A percentile compares a stretch with the other conserved stretches of the same genome.
phyloP scores from a whole-genome alignment of 2,113 vertebrate species.

The Oophaga pumilio region DNA sequence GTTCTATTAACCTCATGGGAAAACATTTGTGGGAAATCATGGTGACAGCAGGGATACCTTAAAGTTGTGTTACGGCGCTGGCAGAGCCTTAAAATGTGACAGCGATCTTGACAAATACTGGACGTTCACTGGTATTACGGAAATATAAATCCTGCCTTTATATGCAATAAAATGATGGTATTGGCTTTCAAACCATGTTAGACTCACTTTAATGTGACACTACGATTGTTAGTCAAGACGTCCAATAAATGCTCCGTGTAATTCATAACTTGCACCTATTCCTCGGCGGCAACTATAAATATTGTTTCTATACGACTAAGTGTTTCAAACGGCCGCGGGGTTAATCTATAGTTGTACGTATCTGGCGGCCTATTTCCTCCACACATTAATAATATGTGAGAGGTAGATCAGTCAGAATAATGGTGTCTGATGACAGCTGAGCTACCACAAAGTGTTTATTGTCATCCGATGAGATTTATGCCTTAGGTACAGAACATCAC shows the following conservation, averaged over 20 bases:
- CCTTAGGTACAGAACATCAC: not conserved
- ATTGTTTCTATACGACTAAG: slow-evolving; percentile 41
- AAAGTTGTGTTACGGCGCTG: not conserved
- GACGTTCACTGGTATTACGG: slow-evolving; percentile 1
- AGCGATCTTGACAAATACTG: slow-evolving; percentile 16
- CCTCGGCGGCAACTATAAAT: slow-evolving; percentile 46
- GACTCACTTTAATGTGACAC: slow-evolving; percentile 36
- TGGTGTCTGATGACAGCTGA: slow-evolving; percentile 10
- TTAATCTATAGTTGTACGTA: slow-evolving; percentile 51
- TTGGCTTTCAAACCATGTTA: slow-evolving; percentile 19
- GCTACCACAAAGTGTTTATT: slow-evolving; percentile 21
- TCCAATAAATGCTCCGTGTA: slow-evolving; percentile 32
- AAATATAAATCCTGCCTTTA: slow-evolving; percentile 43
- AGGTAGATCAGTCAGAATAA: slow-evolving; percentile 50
- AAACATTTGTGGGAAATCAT: slow-evolving; percentile 16
- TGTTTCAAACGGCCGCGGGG: slow-evolving; percentile 30
- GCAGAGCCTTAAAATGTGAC: not conserved
- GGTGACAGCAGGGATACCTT: not conserved
- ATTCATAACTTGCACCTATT: slow-evolving; percentile 39
- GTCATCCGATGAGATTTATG: slow-evolving; percentile 21
- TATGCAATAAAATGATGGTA: slow-evolving; percentile 46
- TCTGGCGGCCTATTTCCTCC: slow-evolving; percentile 29
- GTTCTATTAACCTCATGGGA: slow-evolving; percentile 13
- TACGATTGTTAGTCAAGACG: slow-evolving; percentile 47
- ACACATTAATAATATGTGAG: slow-evolving; percentile 45